Evolutionary conservation across 2,797 vertebrate species (phyloP).

Genomic region (Ibycter americanus): DNA sequence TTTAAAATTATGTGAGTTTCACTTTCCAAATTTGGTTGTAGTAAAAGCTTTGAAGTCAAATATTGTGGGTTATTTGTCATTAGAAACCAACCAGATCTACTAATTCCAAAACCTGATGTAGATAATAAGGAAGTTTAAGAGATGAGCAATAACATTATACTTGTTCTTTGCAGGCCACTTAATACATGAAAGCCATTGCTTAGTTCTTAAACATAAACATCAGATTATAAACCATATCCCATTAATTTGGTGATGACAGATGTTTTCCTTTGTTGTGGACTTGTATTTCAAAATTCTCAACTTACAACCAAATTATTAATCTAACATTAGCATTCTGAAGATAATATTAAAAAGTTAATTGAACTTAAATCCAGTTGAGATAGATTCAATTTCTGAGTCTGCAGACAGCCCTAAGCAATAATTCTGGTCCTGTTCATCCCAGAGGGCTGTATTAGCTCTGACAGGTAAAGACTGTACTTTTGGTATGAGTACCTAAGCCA

Average conservation of each 20-base stretch:
- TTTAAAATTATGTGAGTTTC: not conserved
- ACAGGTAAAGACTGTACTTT: not conserved
- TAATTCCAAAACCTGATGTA: not conserved
- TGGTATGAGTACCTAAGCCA: not conserved
- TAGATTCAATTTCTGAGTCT: not conserved
- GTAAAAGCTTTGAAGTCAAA: not conserved
- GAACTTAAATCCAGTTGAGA: not conserved
- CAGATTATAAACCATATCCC: not conserved
- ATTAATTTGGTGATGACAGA: not conserved
- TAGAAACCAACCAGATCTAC: not conserved
- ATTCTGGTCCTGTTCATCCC: not conserved
- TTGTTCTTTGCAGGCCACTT: not conserved
- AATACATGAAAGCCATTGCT: not conserved
- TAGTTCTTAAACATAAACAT: not conserved
- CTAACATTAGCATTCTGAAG: not conserved
- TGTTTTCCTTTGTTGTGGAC: not conserved
- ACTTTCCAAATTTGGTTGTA: not conserved
- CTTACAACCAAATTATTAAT: not conserved
- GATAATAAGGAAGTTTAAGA: not conserved
- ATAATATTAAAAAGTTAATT: not conserved
- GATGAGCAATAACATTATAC: not conserved
- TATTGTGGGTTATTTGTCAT: not conserved
- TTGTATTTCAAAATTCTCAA: not conserved
- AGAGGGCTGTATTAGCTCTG: not conserved
- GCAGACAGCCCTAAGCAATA: not conserved